Base-by-base conservation (phyloP, 2,888 invertebrate species). In the Charanyca ferruginea region DNA sequence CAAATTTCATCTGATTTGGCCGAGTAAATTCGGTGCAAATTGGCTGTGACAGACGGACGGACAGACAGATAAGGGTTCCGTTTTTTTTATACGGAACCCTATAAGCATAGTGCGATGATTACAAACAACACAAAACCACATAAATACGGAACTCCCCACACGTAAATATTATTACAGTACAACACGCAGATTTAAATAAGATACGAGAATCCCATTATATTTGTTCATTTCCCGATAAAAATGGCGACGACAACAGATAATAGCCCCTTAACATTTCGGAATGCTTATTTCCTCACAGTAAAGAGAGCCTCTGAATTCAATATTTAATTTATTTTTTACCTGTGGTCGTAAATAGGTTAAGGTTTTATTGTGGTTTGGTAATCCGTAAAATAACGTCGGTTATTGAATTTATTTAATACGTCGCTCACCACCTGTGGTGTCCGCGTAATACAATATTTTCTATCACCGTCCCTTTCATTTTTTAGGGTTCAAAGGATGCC, bases 171-270 rank as follows among this genome's bases (percentile, higher is more conserved):
- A 67, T 38, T 44, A 18, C 23, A 25, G 5, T 59, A 59, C 8
- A 75, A 69, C 42, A 53, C 41, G 55, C 25, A 58, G 13, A 66
- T 58, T 66, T 66, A 55, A 69, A 55, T 25, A 54, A 25, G 47
- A 53, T 49, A 44, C 52, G 18, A 48, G 63, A 82, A 72, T 73
- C 60, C 66, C 62, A 59, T 77, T 78, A 64, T 58, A 41, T 22
- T 77, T 63, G 60, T 75, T 80, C 69, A 76, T 84, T 81, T 81
- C 76, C 78, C 70, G 65, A 66, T 76, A 77, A 72, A n/a, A 73
- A 78, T 69, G 57, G 69, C 55, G 64, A 59, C 51, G 53, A 66
- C 71, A 57, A 61, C 69, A 68, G 70, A 78, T 73, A 79, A 79
- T 75, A 71, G 69, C 55, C 63, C 23, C 49, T 59, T 69, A 63